Evolutionary conservation across 2,888 invertebrate species (phyloP).

Genomic region (Amphipoea oculea): DNA sequence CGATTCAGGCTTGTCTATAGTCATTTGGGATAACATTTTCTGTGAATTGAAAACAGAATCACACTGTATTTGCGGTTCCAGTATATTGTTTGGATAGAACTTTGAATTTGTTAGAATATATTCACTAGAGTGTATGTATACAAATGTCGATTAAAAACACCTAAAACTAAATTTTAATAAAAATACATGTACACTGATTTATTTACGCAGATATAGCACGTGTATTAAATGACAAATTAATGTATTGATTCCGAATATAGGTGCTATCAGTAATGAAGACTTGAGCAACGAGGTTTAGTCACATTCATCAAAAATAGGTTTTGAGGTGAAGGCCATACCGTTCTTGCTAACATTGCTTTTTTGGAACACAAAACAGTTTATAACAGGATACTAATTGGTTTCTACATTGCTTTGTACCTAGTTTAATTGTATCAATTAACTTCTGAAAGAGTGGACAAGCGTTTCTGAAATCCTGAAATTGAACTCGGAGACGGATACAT

Average conservation of each 20-base stretch:
- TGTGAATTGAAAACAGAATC: constrained; percentile 37
- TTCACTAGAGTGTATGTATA: constrained; percentile 7
- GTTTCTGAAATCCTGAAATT: background rate
- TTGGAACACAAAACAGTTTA: constrained; percentile 52
- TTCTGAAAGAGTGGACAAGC: background rate
- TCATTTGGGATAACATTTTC: constrained; percentile 53
- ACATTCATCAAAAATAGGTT: constrained; percentile 82
- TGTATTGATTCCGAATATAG: constrained; percentile 56
- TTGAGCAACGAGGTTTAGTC: constrained; percentile 77
- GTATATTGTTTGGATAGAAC: constrained; percentile 17
- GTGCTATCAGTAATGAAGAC: constrained; percentile 71
- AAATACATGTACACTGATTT: constrained; percentile 23
- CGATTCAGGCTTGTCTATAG: constrained; percentile 60
- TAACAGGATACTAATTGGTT: constrained; percentile 41
- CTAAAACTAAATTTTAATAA: constrained; percentile 21
- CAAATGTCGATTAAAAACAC: constrained; percentile 2
- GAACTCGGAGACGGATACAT: background rate
- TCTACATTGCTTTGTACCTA: constrained; percentile 18
- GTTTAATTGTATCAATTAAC: constrained; percentile 18
- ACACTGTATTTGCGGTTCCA: constrained; percentile 20
- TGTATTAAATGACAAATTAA: constrained; percentile 46
- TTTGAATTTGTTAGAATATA: constrained; percentile 24
- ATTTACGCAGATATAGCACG: constrained; percentile 71
- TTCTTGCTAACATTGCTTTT: constrained; percentile 55
- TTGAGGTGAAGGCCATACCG: constrained; percentile 81